Conservation (phyloP, 1,140 invertebrate species). For the Solenopsis invicta region DNA sequence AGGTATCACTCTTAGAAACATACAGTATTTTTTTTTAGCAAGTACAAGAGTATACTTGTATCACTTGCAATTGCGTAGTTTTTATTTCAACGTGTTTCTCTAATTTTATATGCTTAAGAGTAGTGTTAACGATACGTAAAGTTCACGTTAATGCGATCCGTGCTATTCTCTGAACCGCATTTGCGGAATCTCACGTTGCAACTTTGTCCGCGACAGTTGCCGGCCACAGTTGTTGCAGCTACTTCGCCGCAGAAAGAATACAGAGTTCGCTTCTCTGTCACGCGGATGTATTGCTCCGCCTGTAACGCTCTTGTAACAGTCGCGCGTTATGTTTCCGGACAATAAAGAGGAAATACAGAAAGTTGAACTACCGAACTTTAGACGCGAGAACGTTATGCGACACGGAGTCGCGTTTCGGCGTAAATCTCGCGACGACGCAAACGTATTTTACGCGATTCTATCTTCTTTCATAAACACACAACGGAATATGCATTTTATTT, state of each 20-base stretch:
- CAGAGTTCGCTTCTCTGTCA: constrained; percentile 26
- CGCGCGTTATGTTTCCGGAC: constrained; percentile 38
- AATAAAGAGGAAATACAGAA: constrained; percentile 51
- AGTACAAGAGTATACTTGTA: too few species aligned
- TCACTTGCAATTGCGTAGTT: too few species aligned
- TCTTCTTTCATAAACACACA: background rate
- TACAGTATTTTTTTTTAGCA: too few species aligned
- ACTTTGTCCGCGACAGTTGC: constrained; percentile 34
- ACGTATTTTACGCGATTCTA: background rate
- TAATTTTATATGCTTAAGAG: background rate
- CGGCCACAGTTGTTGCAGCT: constrained; percentile 26
- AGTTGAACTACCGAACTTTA: constrained; percentile 42
- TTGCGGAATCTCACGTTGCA: background rate
- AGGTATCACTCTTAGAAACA: too few species aligned
- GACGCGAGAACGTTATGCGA: background rate
- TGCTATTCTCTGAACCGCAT: background rate
- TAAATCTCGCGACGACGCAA: constrained; percentile 10
- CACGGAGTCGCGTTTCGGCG: background rate
- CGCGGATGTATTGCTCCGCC: constrained; percentile 3
- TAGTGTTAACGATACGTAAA: constrained; percentile 16
- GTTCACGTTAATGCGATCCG: constrained; percentile 23
- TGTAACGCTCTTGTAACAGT: constrained; percentile 38
- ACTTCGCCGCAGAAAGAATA: constrained; percentile 30
- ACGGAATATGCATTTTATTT: constrained; percentile 12
- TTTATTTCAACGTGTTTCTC: too few species aligned